These are phyloP conservation scores for Chiloscyllium punctatum DNA, from an alignment of 2,797 vertebrate species.

Conservation along the genomic window DNA sequence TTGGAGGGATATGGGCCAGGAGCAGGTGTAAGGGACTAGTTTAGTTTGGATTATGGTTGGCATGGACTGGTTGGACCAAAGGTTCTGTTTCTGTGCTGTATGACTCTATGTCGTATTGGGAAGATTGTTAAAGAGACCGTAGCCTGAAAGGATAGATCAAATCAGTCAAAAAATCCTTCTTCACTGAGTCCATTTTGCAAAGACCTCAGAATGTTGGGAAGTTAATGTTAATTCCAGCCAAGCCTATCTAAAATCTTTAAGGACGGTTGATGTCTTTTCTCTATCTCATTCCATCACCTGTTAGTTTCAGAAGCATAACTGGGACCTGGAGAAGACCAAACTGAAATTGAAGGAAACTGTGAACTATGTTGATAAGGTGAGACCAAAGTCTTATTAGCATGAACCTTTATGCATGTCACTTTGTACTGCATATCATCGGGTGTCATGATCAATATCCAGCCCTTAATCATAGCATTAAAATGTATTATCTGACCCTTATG, in stretches of 20 bases:
- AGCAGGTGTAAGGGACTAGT: too few species aligned
- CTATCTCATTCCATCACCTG: conserved; percentile 34
- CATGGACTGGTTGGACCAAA: too few species aligned
- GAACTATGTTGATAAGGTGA: conserved; percentile 95
- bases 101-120: background rate
- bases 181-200: background rate
- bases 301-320: conserved; percentile 79
- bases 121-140: too few species aligned
- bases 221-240: background rate
- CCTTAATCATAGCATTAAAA: background rate
- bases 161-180: background rate
- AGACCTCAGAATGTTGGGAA: background rate
- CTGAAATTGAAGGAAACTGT: conserved; percentile 79
- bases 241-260: background rate
- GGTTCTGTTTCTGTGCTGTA: too few species aligned
- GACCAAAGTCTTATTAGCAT: conserved; percentile 42
- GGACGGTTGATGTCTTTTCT: background rate
- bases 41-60: too few species aligned
- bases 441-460: background rate
- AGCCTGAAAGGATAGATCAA: background rate
- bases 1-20: too few species aligned
- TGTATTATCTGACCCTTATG: background rate
- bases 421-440: background rate
- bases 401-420: background rate
- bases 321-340: conserved; percentile 64